These are phyloP conservation scores for Steromphala cineraria DNA, from an alignment of 2,888 invertebrate genomes.

Conservation along the genomic window DNA sequence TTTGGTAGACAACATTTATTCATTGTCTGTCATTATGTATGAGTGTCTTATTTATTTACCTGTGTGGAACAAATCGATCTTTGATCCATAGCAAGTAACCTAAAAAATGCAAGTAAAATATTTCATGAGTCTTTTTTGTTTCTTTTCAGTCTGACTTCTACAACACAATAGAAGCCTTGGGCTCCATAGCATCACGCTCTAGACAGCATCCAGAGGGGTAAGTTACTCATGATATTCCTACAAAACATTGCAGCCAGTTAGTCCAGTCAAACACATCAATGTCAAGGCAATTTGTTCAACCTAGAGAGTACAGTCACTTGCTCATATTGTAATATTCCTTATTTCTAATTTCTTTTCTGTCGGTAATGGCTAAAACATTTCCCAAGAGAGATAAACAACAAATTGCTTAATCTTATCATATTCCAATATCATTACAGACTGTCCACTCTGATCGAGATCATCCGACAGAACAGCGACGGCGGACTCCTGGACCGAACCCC, in stretches of 20 bases:
- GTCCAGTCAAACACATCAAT: too few relatives aligned
- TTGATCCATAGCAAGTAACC: neutral
- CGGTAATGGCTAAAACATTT: too few relatives aligned
- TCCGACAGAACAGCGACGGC: constrained; percentile 84
- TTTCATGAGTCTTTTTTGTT: neutral
- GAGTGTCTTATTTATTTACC: neutral
- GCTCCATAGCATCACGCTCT: constrained; percentile 83
- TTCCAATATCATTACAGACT: constrained; percentile 75
- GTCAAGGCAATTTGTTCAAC: too few relatives aligned
- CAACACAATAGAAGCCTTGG: constrained; percentile 90
- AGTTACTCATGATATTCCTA: constrained; percentile 43
- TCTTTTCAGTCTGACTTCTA: constrained; percentile 83
- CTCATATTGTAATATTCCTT: too few relatives aligned
- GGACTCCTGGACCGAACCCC: constrained; percentile 86
- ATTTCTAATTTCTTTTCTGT: too few relatives aligned
- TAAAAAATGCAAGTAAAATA: too few relatives aligned
- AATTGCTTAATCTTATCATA: neutral
- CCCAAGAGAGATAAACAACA: too few relatives aligned
- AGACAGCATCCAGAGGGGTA: constrained; percentile 89
- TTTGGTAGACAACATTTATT: neutral
- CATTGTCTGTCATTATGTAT: neutral
- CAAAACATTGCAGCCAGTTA: too few relatives aligned
- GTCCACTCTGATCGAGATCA: constrained; percentile 86
- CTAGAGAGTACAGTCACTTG: too few relatives aligned
- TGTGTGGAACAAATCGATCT: neutral